These are phyloP conservation scores for Erynnis tages DNA, from an alignment of 2,888 invertebrate genomes.

Conservation along the genomic window DNA sequence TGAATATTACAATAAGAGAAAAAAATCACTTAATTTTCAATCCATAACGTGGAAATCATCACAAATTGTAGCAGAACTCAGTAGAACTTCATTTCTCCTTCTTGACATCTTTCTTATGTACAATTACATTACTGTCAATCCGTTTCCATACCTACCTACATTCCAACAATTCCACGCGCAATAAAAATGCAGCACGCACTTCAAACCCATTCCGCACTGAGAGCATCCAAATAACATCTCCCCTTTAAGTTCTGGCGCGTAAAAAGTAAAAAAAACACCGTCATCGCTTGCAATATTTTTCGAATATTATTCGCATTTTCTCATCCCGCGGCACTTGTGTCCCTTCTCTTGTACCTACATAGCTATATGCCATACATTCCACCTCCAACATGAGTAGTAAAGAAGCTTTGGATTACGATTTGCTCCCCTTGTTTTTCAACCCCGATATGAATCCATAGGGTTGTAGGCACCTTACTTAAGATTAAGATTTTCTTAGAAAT, in stretches of 20 bases:
- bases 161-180: too few species aligned
- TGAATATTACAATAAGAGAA: background rate
- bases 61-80: too few species aligned
- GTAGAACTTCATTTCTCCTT: too few species aligned
- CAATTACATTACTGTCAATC: too few species aligned
- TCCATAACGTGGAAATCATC: too few species aligned
- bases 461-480: background rate
- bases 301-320: conserved; percentile 16
- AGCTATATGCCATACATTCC: conserved; percentile 4
- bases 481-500: conserved; percentile 7
- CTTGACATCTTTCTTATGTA: too few species aligned
- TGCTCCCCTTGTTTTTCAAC: conserved; percentile 22
- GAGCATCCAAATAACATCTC: background rate
- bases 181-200: too few species aligned
- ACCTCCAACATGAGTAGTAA: conserved; percentile 9
- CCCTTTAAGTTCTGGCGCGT: background rate
- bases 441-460: conserved; percentile 1
- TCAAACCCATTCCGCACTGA: too few species aligned
- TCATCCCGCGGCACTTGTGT: conserved; percentile 4
- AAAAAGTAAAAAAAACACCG: background rate
- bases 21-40: too few species aligned
- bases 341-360: background rate
- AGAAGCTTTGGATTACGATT: conserved; percentile 23
- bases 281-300: conserved; percentile 1
- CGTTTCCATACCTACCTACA: too few species aligned